These are phyloP conservation scores for Heliconius eleuchia DNA, from an alignment of 1,140 invertebrate species.

Conservation along the genomic window DNA sequence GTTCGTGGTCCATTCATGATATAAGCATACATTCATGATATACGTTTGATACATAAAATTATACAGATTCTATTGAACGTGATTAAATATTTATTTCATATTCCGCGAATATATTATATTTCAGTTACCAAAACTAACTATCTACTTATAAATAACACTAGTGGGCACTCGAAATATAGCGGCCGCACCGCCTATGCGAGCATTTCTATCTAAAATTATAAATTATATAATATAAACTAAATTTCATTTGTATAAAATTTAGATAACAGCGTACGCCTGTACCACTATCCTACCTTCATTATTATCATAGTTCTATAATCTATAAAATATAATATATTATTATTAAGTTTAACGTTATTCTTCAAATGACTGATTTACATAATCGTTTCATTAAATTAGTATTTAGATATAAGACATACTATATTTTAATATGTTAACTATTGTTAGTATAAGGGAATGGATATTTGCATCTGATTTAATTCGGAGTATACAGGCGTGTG, in stretches of 20 bases:
- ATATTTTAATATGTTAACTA: constrained; percentile 65
- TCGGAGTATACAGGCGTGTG: constrained; percentile 22
- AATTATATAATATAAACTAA: not conserved
- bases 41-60: not conserved
- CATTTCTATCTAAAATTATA: constrained; percentile 17
- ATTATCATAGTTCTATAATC: constrained; percentile 36
- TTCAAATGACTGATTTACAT: constrained; percentile 77
- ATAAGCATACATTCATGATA: not conserved
- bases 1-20: not conserved
- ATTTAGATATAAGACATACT: constrained; percentile 53
- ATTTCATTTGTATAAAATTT: constrained; percentile 18
- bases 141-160: not conserved
- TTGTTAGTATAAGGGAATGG: constrained; percentile 29
- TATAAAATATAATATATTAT: constrained; percentile 39
- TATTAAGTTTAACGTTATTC: constrained; percentile 60
- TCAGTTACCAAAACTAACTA: not conserved
- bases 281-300: constrained; percentile 26
- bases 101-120: not conserved
- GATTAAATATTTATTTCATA: not conserved
- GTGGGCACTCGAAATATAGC: not conserved
- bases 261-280: constrained; percentile 18
- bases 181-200: constrained; percentile 28
- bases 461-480: constrained; percentile 18
- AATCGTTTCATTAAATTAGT: constrained; percentile 65
- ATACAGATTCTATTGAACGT: not conserved